phyloP scores from a whole-genome alignment of 2,797 vertebrate genomes.

The Hapalemur alaotrensis region DNA sequence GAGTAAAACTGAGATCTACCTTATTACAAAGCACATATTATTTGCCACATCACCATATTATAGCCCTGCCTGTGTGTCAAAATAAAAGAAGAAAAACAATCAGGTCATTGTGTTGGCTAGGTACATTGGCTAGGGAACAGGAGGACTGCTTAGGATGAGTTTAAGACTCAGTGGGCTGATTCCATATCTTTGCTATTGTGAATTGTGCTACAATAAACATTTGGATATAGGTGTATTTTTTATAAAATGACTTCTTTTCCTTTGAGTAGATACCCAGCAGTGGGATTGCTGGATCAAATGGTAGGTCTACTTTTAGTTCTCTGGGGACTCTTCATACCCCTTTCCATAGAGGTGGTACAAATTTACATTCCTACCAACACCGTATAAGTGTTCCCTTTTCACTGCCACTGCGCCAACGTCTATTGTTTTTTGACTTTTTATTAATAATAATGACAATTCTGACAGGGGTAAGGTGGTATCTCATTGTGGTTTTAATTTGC shows the following conservation, averaged over 20 bases:
- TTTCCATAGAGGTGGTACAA: background rate
- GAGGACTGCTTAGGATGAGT: background rate
- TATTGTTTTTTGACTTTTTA: background rate
- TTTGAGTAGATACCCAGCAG: background rate
- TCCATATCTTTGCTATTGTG: background rate
- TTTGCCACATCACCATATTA: background rate
- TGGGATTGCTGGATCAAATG: background rate
- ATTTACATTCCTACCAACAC: background rate
- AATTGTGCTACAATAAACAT: background rate
- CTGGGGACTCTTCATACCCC: background rate
- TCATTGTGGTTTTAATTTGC: background rate
- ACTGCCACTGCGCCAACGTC: background rate
- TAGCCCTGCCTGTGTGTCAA: background rate
- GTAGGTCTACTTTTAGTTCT: background rate
- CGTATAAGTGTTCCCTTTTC: background rate
- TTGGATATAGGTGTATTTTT: background rate
- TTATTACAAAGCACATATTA: background rate
- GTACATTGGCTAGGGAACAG: fast-evolving
- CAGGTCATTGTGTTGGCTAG: background rate
- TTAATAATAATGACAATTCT: background rate
- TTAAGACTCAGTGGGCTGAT: background rate
- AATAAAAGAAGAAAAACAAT: background rate
- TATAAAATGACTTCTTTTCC: background rate
- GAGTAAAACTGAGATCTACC: background rate
- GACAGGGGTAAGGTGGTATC: background rate